These are phyloP conservation scores for Pseudochaenichthys georgianus DNA, from an alignment of 2,797 vertebrate species.

Conservation along the genomic window DNA sequence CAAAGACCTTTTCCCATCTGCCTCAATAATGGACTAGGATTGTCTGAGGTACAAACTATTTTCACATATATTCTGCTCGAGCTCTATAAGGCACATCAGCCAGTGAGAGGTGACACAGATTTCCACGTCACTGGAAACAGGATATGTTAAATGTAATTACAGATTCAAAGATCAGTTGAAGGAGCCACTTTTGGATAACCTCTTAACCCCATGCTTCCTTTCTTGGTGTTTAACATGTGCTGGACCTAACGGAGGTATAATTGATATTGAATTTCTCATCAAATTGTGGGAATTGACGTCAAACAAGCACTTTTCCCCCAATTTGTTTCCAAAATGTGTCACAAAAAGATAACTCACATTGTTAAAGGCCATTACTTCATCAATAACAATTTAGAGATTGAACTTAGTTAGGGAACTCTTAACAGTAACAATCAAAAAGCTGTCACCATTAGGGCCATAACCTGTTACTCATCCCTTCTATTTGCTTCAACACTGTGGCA, in stretches of 20 bases:
- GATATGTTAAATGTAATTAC: not conserved
- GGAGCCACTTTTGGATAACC: not conserved
- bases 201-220: not conserved
- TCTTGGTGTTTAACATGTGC: not conserved
- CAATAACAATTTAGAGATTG: not conserved
- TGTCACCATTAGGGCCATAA: conserved; percentile 7
- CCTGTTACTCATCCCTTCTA: not conserved
- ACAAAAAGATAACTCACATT: not conserved
- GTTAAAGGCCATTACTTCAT: conserved; percentile 12
- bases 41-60: not conserved
- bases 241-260: not conserved
- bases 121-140: not conserved
- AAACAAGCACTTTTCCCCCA: not conserved
- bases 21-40: not conserved
- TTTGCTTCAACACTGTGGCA: not conserved
- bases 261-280: conserved; percentile 14
- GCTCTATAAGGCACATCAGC: not conserved
- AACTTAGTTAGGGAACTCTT: not conserved
- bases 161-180: too few relatives aligned
- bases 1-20: not conserved
- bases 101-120: not conserved
- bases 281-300: conserved; percentile 1
- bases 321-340: conserved; percentile 7
- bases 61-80: not conserved
- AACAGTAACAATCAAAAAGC: not conserved